phyloP scores from a whole-genome alignment of 2,797 vertebrate species.

The Enteromius trimaculatus region DNA sequence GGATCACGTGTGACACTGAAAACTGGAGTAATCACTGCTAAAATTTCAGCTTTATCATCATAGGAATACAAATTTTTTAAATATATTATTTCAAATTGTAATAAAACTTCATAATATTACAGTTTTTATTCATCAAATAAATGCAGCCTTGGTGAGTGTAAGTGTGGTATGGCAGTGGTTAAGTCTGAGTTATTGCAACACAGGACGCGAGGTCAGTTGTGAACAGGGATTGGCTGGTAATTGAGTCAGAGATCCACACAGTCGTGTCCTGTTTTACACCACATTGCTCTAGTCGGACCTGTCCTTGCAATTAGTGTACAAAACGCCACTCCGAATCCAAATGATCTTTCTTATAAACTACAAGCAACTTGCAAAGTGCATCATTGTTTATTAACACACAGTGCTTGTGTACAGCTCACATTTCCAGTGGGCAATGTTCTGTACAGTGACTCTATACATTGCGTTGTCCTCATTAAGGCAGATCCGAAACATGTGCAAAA shows the following conservation, averaged over 20 bases:
- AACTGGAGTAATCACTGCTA: not conserved
- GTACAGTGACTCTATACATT: not conserved
- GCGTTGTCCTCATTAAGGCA: not conserved
- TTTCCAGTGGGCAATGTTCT: conserved; percentile 22
- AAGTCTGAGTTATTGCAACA: not conserved
- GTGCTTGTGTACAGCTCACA: conserved; percentile 3
- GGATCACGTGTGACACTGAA: not conserved
- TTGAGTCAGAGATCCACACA: conserved; percentile 11
- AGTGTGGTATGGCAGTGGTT: not conserved
- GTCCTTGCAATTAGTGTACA: not conserved
- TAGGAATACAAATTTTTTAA: not conserved
- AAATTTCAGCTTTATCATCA: not conserved
- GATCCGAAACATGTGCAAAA: not conserved
- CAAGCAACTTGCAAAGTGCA: conserved; percentile 8
- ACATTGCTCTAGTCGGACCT: not conserved
- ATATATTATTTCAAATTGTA: not conserved
- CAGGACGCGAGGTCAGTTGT: not conserved
- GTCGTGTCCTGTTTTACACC: not conserved
- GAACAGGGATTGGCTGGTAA: not conserved
- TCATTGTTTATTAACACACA: not conserved
- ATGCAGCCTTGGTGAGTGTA: not conserved
- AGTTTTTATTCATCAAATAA: not conserved
- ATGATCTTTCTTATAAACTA: conserved; percentile 1
- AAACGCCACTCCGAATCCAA: not conserved
- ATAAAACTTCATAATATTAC: not conserved